Evolutionary conservation across 2,113 vertebrate genomes (phyloP).

Genomic region (Mus musculus): DNA sequence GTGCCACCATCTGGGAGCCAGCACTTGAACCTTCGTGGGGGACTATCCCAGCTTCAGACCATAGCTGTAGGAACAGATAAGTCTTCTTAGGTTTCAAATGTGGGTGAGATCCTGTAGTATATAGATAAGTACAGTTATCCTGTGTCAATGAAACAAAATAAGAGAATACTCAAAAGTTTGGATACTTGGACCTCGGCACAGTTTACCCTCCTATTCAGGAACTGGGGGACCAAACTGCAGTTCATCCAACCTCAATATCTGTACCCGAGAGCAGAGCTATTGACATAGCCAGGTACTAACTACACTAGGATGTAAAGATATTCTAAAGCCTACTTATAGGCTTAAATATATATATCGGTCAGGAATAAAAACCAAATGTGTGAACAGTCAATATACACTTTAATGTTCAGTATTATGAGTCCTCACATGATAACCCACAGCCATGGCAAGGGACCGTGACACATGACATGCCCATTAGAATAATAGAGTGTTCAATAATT

Average conservation of each 20-base stretch:
- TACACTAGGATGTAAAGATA: background rate
- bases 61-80: background rate
- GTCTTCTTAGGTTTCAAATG: no score
- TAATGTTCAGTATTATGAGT: rapidly evolving
- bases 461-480: background rate
- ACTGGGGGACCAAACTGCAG: background rate
- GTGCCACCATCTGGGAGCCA: no score
- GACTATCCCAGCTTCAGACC: background rate
- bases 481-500: background rate
- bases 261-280: background rate
- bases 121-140: background rate
- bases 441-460: no score
- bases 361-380: background rate
- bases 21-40: no score
- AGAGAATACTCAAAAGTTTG: background rate
- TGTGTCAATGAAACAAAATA: background rate
- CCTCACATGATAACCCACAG: background rate
- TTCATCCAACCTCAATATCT: rapidly evolving
- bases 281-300: background rate
- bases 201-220: background rate
- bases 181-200: background rate
- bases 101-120: no score
- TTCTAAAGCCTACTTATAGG: background rate
- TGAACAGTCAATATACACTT: no score
- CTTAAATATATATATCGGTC: background rate